A percentile compares a stretch with the other conserved stretches of the same genome.
Evolutionary conservation across 2,888 invertebrate genomes (phyloP).

Genomic region (Poecilobothrus nobilitatus): DNA sequence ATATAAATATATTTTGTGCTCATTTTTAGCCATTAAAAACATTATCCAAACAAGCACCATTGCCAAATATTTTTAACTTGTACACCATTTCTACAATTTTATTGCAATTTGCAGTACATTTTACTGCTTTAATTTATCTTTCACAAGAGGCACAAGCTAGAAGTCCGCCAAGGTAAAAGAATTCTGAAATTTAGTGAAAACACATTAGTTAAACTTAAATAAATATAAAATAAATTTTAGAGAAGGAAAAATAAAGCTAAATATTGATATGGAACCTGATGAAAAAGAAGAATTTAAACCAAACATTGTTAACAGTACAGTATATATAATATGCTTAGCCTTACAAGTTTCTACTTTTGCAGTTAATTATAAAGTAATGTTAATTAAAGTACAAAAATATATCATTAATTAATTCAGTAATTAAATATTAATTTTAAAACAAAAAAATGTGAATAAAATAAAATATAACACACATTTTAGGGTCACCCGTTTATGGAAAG

Average conservation of each 20-base stretch:
- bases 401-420: too few relatives aligned
- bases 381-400: conserved; percentile 19
- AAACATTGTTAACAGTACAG: conserved; percentile 92
- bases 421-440: conserved; percentile 2
- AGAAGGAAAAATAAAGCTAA: conserved; percentile 51
- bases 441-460: too few relatives aligned
- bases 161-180: conserved; percentile 57
- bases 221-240: conserved; percentile 36
- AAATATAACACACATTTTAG: conserved; percentile 46
- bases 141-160: conserved; percentile 70
- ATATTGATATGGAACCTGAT: conserved; percentile 52
- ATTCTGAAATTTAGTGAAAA: background rate
- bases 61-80: conserved; percentile 96
- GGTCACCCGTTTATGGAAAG: conserved; percentile 99
- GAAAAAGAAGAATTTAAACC: conserved; percentile 85
- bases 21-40: conserved; percentile 73
- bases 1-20: background rate
- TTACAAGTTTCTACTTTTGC: conserved; percentile 97
- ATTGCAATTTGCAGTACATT: conserved; percentile 90
- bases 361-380: conserved; percentile 88
- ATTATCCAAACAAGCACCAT: conserved; percentile 85
- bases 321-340: conserved; percentile 96
- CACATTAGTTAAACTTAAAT: background rate
- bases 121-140: conserved; percentile 79
- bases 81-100: conserved; percentile 95